Evolutionary conservation across 2,113 vertebrate genomes (phyloP), one percentile per base, ranked within the genome.

Genomic region (Kryptolebias marmoratus): DNA sequence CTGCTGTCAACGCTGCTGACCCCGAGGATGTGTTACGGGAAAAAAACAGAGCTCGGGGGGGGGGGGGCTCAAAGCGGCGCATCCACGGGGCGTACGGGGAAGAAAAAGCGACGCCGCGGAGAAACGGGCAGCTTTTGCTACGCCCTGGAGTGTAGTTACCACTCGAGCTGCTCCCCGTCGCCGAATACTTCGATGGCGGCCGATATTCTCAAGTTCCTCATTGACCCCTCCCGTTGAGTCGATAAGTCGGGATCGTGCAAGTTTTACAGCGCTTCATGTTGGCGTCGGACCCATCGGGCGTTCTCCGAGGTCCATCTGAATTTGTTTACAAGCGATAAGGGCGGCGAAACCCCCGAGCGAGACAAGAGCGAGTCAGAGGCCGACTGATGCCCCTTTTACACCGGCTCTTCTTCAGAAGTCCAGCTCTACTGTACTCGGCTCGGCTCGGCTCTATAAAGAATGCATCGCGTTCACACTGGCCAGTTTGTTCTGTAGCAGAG

Each of bases 321-420:
- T 62, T 71, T 69, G 78, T 75, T 77, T 72, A 74, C 75, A 79
- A 59, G 82, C n/a, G 68, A 71, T 28, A 70, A 64, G 53, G 68
- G 52, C 13, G 11, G 48, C 4, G 62, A 68, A 61, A 78, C 50
- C 10, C 22, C 50, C 3, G 50, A 10, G n/a, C 11, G n/a, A 53
- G 50, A 11, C 50, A 1, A 60, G 68, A 22, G 77, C 61, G 69
- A 56, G 64, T 68, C n/a, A 18, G 74, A 71, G 31, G 64, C 54
- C 11, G 53, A 32, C 55, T 22, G 22, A 22, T 22, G 22, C 22
- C 22, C 22, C 22, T 22, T 22, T 22, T 22, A 22, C 22, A 22
- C 22, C 22, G 22, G 22, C 22, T 22, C 22, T 22, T 22, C 22
- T 22, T 22, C 22, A 22, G 22, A 22, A 22, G 22, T 22, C 22